These are phyloP conservation scores for Luperina testacea DNA, from an alignment of 2,888 invertebrate species.

Conservation along the genomic window DNA sequence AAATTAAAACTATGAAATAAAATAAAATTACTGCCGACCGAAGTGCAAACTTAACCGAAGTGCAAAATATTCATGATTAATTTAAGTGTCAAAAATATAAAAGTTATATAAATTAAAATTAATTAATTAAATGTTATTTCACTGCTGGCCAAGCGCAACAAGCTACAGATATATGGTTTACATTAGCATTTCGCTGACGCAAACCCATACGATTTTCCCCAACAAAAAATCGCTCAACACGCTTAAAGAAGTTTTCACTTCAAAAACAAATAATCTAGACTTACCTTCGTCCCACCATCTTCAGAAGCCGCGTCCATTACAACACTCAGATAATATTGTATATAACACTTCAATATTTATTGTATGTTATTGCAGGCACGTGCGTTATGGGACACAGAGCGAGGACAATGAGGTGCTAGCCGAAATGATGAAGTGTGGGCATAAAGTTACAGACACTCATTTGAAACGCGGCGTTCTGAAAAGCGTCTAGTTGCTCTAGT, in stretches of 20 bases:
- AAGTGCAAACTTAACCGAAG: neutral
- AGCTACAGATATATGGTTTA: too few relatives aligned
- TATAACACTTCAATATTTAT: neutral
- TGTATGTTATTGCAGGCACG: conserved; percentile 17
- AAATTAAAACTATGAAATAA: neutral
- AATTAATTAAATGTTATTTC: neutral
- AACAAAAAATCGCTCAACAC: neutral
- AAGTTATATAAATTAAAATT: neutral
- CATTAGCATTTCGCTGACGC: neutral
- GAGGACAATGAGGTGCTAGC: conserved; percentile 15
- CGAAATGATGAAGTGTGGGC: conserved; percentile 3
- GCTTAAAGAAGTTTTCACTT: too few relatives aligned
- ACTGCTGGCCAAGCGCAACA: neutral
- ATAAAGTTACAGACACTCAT: neutral
- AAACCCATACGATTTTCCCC: too few relatives aligned
- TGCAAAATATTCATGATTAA: neutral
- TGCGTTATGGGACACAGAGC: conserved; percentile 20
- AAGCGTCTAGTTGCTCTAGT: neutral
- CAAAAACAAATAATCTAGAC: neutral
- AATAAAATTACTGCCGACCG: neutral
- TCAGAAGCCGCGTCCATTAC: conserved; percentile 17
- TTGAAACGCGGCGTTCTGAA: neutral
- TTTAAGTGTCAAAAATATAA: neutral
- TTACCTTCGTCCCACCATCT: conserved; percentile 13
- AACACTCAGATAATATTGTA: neutral